Percentiles rank a stretch among this genome's conserved stretches.
These are phyloP conservation scores for Heterotilapia buettikoferi DNA, from an alignment of 2,113 vertebrate species.

Conservation along the genomic window DNA sequence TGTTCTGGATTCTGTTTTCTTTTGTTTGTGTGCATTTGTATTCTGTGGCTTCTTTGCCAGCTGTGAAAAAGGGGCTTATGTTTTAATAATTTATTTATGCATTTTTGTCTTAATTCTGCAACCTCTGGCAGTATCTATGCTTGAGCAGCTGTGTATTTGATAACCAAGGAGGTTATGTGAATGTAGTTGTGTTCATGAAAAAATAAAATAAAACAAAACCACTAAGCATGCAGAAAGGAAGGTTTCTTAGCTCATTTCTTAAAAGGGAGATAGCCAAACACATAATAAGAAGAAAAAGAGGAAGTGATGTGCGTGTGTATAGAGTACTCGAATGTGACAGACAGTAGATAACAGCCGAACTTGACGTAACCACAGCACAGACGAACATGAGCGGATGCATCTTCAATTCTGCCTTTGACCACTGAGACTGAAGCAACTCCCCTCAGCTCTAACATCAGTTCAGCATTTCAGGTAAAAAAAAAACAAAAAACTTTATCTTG, in stretches of 20 bases:
- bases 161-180: neutral
- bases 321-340: neutral
- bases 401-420: neutral
- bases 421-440: neutral
- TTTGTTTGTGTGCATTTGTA: neutral
- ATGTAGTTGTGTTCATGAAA: neutral
- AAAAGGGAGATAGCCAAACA: neutral
- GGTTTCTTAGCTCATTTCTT: neutral
- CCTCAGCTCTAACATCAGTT: neutral
- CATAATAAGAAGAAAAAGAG: neutral
- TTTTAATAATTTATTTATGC: neutral
- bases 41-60: neutral
- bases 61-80: neutral
- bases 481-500: neutral
- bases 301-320: neutral
- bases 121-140: neutral
- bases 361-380: neutral
- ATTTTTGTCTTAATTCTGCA: neutral
- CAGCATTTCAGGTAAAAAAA: neutral
- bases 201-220: accelerated
- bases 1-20: neutral
- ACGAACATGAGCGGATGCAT: neutral
- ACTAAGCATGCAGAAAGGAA: neutral
- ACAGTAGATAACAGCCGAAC: neutral
- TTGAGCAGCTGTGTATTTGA: neutral